Base-by-base conservation (phyloP, 2,888 invertebrate genomes). In the Bombylius discolor region DNA sequence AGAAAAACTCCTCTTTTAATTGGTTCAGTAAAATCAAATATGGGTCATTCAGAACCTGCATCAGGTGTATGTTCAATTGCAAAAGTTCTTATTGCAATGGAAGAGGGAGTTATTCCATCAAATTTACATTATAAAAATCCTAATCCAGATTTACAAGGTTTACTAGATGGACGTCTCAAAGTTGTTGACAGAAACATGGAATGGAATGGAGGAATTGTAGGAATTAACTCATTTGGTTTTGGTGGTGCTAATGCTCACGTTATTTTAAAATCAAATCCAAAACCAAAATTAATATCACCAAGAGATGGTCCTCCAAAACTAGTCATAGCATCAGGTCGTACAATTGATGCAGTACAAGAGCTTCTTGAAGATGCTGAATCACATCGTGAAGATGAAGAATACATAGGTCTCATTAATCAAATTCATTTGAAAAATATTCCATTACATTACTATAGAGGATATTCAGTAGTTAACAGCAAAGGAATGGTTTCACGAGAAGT, bases 21-120 rank as follows among this genome's bases (percentile, higher is more conserved):
- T 66, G 98, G 98, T 23, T 96, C 97, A 0, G 91, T 97, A 0
- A 99, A 99, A 73, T 95, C 95, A 32, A 99, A 98, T 76, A 96
- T 98, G 94, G 98, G 98, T 3, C 98, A 99, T 72, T 87, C 96
- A 5, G 98, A 99, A 75, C 92, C 96, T 1, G 89, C 89, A 2
- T 90, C 91, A 49, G 95, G 94, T 34, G 77, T 97, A 33, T 91
- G 93, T 68, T 88, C 94, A 2, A 77, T 97, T 61, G 91, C 92
- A 12, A 97, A 97, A 75, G 81, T 94, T 54, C 72, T 98, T 32
- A 83, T 98, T 58, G 89, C 96, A 14, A 95, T 98, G 90, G 94
- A 98, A 76, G 75, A 81, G 55, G 90, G 92, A 39, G 72, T 84
- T 42, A 89, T 99, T 63, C 98, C 98, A 4, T 84, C 80, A 31